Conservation (phyloP, 2,113 vertebrate species). For the Passer domesticus region DNA sequence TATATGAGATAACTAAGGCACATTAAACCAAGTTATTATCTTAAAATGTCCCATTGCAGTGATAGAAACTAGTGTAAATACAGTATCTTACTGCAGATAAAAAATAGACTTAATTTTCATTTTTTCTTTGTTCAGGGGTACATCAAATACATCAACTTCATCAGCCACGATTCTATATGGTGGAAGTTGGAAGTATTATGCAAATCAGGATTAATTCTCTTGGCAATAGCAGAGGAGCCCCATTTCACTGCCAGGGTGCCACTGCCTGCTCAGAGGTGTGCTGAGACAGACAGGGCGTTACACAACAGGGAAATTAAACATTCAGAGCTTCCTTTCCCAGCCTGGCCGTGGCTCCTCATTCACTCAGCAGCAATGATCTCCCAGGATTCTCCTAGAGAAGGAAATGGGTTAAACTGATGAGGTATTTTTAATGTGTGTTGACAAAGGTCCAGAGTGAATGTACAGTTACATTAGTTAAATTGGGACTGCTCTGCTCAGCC, state of each 20-base stretch:
- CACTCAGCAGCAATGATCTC: background rate
- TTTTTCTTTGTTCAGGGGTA: background rate
- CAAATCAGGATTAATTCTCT: background rate
- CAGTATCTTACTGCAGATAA: background rate
- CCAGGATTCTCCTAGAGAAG: background rate
- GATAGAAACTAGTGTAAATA: background rate
- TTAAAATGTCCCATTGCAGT: background rate
- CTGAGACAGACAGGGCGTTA: background rate
- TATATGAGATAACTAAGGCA: background rate
- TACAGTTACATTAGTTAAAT: background rate
- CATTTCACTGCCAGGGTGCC: background rate
- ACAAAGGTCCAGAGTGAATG: slow-evolving; percentile 50
- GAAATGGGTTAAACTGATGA: slow-evolving; percentile 61
- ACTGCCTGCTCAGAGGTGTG: background rate
- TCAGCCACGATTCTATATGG: background rate
- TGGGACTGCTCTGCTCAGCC: background rate
- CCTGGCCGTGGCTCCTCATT: background rate
- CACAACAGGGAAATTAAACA: background rate
- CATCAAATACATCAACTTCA: background rate
- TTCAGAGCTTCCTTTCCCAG: background rate
- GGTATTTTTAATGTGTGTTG: slow-evolving; percentile 64
- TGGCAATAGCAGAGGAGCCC: background rate
- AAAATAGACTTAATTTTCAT: background rate
- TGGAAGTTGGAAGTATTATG: background rate
- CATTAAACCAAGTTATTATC: background rate